Evolutionary conservation across 1,140 invertebrate species (phyloP).

Genomic region (Zelostemma sp.): DNA sequence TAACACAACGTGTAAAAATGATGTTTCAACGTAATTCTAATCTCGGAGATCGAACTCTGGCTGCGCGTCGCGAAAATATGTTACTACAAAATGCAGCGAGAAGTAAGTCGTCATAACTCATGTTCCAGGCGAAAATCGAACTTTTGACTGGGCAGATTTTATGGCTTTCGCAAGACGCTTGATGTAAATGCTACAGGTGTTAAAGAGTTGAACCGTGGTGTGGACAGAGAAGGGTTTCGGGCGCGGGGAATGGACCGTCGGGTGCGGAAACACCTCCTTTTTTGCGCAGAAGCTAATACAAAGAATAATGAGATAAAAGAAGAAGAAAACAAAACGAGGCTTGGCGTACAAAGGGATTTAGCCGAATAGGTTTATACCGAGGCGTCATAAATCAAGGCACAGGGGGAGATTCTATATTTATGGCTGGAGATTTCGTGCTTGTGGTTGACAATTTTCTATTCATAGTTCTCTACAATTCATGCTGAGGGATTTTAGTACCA

Average conservation of each 20-base stretch:
- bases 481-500: not conserved
- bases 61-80: too few relatives aligned
- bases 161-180: too few relatives aligned
- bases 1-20: not conserved
- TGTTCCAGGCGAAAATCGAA: too few relatives aligned
- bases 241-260: too few relatives aligned
- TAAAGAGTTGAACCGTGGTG: too few relatives aligned
- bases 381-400: not conserved
- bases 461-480: not conserved
- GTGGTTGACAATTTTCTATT: slow-evolving; percentile 3
- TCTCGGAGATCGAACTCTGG: too few relatives aligned
- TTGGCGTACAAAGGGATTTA: not conserved
- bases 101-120: too few relatives aligned
- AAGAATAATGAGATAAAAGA: not conserved
- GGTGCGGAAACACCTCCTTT: not conserved
- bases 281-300: not conserved
- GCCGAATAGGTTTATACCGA: slow-evolving; percentile 4
- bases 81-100: too few relatives aligned
- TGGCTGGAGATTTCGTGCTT: slow-evolving; percentile 7
- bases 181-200: too few relatives aligned
- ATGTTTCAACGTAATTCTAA: too few relatives aligned
- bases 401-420: slow-evolving; percentile 2
- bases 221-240: too few relatives aligned
- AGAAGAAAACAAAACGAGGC: slow-evolving; percentile 1
- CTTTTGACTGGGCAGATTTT: too few relatives aligned